Conservation (phyloP, 1,140 invertebrate genomes). For the Eupristina koningsbergeri region DNA sequence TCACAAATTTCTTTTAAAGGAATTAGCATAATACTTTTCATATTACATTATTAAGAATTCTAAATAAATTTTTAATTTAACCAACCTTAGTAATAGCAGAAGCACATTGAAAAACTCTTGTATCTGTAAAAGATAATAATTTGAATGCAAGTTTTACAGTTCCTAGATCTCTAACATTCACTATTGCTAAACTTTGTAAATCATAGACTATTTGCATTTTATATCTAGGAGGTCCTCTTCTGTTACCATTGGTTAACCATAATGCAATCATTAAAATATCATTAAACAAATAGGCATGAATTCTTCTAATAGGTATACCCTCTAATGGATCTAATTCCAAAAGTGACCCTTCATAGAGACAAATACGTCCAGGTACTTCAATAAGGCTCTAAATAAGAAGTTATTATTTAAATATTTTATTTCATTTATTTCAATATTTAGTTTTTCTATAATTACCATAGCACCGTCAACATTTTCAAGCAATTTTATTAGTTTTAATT, state of each 20-base stretch:
- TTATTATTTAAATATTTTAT: not conserved
- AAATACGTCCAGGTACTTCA: conserved; percentile 83
- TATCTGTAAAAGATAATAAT: conserved; percentile 93
- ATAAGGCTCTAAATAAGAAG: conserved; percentile 77
- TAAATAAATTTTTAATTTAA: conserved; percentile 31
- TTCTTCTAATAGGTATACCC: conserved; percentile 87
- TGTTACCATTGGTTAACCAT: conserved; percentile 68
- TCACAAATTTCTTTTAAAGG: no score
- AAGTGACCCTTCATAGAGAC: conserved; percentile 91
- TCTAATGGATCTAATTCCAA: conserved; percentile 91
- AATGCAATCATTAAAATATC: conserved; percentile 85
- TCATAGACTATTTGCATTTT: conserved; percentile 93
- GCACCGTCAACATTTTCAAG: conserved; percentile 92
- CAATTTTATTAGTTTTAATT: conserved; percentile 84
- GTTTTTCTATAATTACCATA: conserved; percentile 72
- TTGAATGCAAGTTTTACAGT: conserved; percentile 95
- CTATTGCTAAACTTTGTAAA: conserved; percentile 91
- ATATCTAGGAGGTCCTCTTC: conserved; percentile 86
- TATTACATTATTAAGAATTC: not conserved
- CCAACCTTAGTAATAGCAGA: conserved; percentile 84
- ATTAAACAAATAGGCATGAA: conserved; percentile 94
- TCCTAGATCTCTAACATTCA: conserved; percentile 94
- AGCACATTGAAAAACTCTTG: conserved; percentile 92
- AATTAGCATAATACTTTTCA: no score
- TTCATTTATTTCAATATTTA: not conserved